A percentile compares a stretch with the other conserved stretches of the same genome.
These are phyloP conservation scores for Dendrolimus houi DNA, from an alignment of 2,888 invertebrate genomes.

Conservation along the genomic window DNA sequence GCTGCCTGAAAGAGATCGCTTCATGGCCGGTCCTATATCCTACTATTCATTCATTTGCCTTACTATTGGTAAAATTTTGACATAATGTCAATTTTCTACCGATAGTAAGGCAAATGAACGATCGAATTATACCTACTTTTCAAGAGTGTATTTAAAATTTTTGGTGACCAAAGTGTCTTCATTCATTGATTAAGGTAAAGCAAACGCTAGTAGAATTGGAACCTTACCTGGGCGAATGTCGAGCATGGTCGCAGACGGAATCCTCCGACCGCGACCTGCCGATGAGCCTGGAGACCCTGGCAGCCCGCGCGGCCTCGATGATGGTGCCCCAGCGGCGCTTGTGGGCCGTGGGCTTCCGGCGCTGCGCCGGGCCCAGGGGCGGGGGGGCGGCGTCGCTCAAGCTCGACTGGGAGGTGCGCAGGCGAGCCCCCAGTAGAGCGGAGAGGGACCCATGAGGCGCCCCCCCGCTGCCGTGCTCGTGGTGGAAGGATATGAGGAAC, in stretches of 20 bases:
- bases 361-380: conserved; percentile 13
- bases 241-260: conserved; percentile 81
- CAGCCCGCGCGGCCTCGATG: conserved; percentile 90
- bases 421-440: conserved; percentile 80
- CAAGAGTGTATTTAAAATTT: no score
- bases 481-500: conserved; percentile 84
- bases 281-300: conserved; percentile 86
- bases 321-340: conserved; percentile 89
- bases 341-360: conserved; percentile 73
- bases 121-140: no score
- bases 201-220: background rate
- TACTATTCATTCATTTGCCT: no score
- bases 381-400: conserved; percentile 43
- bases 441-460: conserved; percentile 75
- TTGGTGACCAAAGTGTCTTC: no score
- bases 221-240: conserved; percentile 68
- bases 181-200: no score
- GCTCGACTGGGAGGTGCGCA: conserved; percentile 57
- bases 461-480: conserved; percentile 60
- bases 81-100: no score
- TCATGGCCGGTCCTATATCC: no score
- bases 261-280: conserved; percentile 88
- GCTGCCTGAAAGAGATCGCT: no score
- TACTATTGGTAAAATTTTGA: no score
- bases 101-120: no score